Evolutionary conservation across 2,888 invertebrate species (phyloP).

Genomic region (Marronus borbonicus): DNA sequence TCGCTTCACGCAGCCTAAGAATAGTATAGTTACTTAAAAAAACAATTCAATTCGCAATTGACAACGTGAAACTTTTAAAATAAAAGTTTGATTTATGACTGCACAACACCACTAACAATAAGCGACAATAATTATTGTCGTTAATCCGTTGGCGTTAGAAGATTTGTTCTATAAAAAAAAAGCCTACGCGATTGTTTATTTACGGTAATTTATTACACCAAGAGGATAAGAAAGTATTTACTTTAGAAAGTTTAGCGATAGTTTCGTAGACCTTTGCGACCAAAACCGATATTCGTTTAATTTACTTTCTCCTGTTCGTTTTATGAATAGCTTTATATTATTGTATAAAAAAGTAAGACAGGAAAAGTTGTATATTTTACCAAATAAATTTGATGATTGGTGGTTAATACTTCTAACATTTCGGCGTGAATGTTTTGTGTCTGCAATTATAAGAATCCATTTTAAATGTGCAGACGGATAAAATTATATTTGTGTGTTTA

Average conservation of each 20-base stretch:
- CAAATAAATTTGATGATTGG: not conserved
- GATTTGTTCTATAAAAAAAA: too few relatives aligned
- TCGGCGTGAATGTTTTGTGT: not conserved
- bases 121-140: too few relatives aligned
- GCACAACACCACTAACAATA: too few relatives aligned
- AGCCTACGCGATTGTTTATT: too few relatives aligned
- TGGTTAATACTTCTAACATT: not conserved
- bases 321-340: slow-evolving; percentile 41
- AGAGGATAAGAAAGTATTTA: slow-evolving; percentile 29
- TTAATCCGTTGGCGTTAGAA: too few relatives aligned
- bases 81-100: too few relatives aligned
- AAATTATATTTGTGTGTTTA: slow-evolving; percentile 41
- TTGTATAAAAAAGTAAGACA: not conserved
- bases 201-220: not conserved
- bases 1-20: too few relatives aligned
- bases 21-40: too few relatives aligned
- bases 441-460: not conserved
- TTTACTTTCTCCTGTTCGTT: slow-evolving; percentile 45
- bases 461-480: slow-evolving; percentile 25
- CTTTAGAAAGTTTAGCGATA: slow-evolving; percentile 39
- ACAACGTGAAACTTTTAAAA: too few relatives aligned
- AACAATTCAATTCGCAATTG: too few relatives aligned
- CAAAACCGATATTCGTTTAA: slow-evolving; percentile 23
- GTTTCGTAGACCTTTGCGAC: slow-evolving; percentile 26
- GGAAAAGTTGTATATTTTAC: slow-evolving; percentile 11